A percentile compares a stretch with the other conserved stretches of the same genome.
Conservation (phyloP, 1,140 invertebrate genomes). For the Thalassaphorura encarpata region DNA sequence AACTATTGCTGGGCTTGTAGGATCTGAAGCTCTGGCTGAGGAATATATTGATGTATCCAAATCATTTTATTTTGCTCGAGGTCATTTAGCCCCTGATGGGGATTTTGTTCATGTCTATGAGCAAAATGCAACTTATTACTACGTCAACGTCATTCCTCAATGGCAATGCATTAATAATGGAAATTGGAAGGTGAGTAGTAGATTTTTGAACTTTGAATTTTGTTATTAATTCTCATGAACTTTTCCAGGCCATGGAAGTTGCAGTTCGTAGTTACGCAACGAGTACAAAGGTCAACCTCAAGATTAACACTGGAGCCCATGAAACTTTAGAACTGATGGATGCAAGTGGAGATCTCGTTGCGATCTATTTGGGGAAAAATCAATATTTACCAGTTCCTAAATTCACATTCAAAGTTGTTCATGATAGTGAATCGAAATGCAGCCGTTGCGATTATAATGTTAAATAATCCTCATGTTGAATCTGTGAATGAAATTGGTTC, state of each 20-base stretch:
- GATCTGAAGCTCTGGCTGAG: constrained; percentile 10
- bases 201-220: not conserved
- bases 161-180: constrained; percentile 40
- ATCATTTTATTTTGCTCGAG: constrained; percentile 38
- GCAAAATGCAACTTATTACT: constrained; percentile 45
- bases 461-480: too few species aligned
- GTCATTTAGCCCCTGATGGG: constrained; percentile 45
- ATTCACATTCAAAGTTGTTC: too few species aligned
- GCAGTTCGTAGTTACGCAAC: constrained; percentile 15
- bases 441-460: too few species aligned
- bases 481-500: too few species aligned
- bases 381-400: too few species aligned
- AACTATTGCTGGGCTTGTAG: constrained; percentile 8
- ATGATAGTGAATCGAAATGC: too few species aligned
- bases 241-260: constrained; percentile 17
- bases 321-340: constrained; percentile 44
- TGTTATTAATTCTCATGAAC: not conserved
- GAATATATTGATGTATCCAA: constrained; percentile 15
- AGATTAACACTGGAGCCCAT: constrained; percentile 49
- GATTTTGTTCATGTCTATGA: constrained; percentile 41
- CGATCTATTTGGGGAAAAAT: too few species aligned
- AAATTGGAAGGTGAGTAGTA: constrained; percentile 26
- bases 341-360: too few species aligned
- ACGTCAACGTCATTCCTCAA: constrained; percentile 45
- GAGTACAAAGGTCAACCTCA: constrained; percentile 32